These are phyloP conservation scores for Sciurus vulgaris DNA, from an alignment of 2,797 vertebrate species.

Conservation along the genomic window DNA sequence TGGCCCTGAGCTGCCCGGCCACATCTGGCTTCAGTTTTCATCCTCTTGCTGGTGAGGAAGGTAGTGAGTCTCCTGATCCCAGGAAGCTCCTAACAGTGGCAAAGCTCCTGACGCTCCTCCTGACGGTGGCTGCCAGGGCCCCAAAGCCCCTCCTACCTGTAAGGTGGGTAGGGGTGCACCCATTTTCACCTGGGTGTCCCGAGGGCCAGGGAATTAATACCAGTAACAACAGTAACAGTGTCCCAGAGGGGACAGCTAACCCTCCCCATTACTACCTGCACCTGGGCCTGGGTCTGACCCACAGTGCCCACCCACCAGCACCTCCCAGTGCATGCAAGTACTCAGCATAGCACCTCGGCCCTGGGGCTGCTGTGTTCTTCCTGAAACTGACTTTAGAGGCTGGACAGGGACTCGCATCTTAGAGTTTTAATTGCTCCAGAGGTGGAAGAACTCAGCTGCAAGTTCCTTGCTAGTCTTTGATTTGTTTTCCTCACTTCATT, in stretches of 20 bases:
- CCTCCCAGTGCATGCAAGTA: not conserved
- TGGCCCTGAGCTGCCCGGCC: rapidly evolving
- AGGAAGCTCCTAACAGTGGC: not conserved
- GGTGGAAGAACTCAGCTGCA: not conserved
- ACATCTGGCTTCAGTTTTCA: not conserved
- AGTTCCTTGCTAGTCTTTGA: conserved; percentile 26
- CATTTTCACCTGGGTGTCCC: not conserved
- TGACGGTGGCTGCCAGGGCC: too few relatives aligned
- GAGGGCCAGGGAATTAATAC: not conserved
- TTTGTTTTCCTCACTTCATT: not conserved
- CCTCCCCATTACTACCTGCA: not conserved
- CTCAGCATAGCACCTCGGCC: not conserved
- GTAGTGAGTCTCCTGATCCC: not conserved
- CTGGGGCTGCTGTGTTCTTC: not conserved
- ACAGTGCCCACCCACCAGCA: not conserved
- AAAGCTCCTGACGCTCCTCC: not conserved
- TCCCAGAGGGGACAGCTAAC: not conserved
- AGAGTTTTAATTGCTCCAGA: not conserved
- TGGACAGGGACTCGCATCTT: not conserved
- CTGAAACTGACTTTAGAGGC: not conserved
- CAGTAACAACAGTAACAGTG: not conserved
- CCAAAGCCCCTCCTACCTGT: not conserved
- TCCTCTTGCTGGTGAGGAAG: not conserved
- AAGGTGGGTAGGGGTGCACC: not conserved
- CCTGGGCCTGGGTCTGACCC: not conserved